phyloP scores from a whole-genome alignment of 2,888 invertebrate genomes.

The Euplexia lucipara region DNA sequence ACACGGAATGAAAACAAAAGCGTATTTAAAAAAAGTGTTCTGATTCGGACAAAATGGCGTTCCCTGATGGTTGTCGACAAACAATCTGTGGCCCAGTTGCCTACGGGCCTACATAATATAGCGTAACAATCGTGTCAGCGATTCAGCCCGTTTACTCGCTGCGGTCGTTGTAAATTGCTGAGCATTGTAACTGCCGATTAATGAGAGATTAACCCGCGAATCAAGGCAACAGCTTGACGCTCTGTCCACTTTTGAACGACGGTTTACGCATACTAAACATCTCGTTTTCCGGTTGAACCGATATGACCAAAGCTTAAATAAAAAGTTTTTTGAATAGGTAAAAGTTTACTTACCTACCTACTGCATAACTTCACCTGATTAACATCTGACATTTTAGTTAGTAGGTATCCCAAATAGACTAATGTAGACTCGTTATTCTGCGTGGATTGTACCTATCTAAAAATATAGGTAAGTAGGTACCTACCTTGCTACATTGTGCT shows the following conservation, averaged over 20 bases:
- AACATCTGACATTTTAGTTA: too few species aligned
- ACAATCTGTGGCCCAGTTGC: conserved; percentile 68
- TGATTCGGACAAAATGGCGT: conserved; percentile 44
- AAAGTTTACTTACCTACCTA: conserved; percentile 25
- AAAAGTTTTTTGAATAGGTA: conserved; percentile 8
- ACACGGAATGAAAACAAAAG: conserved; percentile 54
- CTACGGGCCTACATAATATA: conserved; percentile 66
- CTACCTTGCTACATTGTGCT: neutral
- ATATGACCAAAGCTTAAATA: conserved; percentile 17
- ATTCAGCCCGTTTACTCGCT: conserved; percentile 60
- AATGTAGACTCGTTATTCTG: conserved; percentile 17
- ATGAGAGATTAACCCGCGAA: conserved; percentile 55
- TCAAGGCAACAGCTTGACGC: conserved; percentile 53
- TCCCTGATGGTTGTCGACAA: conserved; percentile 57
- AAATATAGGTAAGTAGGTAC: neutral
- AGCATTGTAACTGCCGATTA: conserved; percentile 55
- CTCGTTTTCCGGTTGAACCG: conserved; percentile 45
- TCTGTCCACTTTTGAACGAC: conserved; percentile 42
- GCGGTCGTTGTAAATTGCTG: conserved; percentile 53
- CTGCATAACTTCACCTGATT: conserved; percentile 16
- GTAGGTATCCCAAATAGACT: conserved; percentile 12
- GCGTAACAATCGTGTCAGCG: conserved; percentile 70
- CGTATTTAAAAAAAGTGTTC: conserved; percentile 43
- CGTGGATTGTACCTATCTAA: conserved; percentile 4
- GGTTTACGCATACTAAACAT: conserved; percentile 50